Evolutionary conservation across 2,797 vertebrate species (phyloP).

Genomic region (Spinus olivaceus): DNA sequence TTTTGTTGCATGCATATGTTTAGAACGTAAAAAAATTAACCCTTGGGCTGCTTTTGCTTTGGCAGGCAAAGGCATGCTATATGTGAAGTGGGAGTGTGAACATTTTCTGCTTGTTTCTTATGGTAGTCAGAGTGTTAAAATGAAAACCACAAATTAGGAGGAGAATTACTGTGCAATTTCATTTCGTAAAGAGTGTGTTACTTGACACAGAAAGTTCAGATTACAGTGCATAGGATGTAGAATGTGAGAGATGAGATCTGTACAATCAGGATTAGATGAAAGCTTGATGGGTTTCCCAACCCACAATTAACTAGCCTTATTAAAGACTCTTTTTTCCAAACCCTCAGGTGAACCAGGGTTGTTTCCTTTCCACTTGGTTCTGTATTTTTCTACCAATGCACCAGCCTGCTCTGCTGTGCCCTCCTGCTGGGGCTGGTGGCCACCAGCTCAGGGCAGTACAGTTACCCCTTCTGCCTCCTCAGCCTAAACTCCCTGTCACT

Average conservation of each 20-base stretch:
- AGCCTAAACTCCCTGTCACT: neutral
- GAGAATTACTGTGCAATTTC: slow-evolving; percentile 22
- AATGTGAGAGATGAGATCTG: neutral
- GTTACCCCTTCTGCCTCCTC: neutral
- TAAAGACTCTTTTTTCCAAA: neutral
- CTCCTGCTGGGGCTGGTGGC: neutral
- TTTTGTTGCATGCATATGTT: neutral
- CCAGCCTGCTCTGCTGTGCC: neutral
- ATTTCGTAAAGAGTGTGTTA: neutral
- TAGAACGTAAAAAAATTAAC: slow-evolving; percentile 36
- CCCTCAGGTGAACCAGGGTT: neutral
- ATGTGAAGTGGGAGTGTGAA: neutral
- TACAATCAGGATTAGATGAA: neutral
- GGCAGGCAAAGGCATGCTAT: neutral
- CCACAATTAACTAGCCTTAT: neutral
- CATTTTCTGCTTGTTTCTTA: neutral
- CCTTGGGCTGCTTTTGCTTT: neutral
- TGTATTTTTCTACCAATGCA: neutral
- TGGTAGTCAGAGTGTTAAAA: slow-evolving; percentile 31
- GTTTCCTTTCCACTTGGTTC: neutral
- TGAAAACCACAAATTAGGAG: slow-evolving; percentile 23
- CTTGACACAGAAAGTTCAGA: neutral
- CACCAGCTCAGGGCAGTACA: neutral
- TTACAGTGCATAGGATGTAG: neutral
- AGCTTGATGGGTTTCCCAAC: neutral